Conservation (phyloP, 2,797 vertebrate genomes). For the Poeciliopsis paucimaculata region DNA sequence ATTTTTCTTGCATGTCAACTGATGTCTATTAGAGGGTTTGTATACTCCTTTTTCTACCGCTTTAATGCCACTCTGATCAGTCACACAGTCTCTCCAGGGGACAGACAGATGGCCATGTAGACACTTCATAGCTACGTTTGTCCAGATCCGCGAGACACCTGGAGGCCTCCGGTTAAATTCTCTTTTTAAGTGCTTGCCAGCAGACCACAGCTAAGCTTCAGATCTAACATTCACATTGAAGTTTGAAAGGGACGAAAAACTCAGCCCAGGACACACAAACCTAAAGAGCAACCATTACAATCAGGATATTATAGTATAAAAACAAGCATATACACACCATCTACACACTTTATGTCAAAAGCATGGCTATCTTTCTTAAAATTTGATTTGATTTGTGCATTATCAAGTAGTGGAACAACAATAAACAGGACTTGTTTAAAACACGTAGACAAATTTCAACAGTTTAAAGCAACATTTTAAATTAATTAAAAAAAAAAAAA, state of each 20-base stretch:
- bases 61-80: conserved; percentile 33
- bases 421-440: neutral
- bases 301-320: neutral
- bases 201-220: conserved; percentile 12
- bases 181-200: conserved; percentile 13
- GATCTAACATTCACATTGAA: conserved; percentile 9
- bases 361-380: neutral
- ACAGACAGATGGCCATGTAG: conserved; percentile 9
- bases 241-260: conserved; percentile 3
- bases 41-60: conserved; percentile 1
- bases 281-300: neutral
- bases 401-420: neutral
- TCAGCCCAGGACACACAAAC: neutral
- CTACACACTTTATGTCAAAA: neutral
- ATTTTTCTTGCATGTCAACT: conserved; percentile 20
- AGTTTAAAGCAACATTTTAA: neutral
- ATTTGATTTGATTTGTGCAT: too few relatives aligned
- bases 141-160: conserved; percentile 9
- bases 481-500: neutral
- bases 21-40: conserved; percentile 6
- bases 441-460: neutral
- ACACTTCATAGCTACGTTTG: conserved; percentile 15
- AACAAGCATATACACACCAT: neutral
- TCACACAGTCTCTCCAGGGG: conserved; percentile 4
- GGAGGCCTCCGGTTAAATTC: conserved; percentile 24